These are phyloP conservation scores for Noctilio leporinus DNA, from an alignment of 2,113 vertebrate species.

Conservation along the genomic window DNA sequence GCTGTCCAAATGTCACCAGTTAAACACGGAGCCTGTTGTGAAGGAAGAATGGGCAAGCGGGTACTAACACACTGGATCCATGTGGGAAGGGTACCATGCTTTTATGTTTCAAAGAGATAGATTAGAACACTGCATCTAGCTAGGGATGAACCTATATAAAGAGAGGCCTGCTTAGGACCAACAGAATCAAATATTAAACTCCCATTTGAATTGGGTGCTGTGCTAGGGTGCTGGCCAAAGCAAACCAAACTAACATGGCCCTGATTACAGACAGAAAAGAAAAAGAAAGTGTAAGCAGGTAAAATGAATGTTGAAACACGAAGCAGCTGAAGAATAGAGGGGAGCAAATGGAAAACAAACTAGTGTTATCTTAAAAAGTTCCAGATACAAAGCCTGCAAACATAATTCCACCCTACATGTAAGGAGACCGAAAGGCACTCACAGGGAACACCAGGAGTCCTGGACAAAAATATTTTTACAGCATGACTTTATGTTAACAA, in stretches of 20 bases:
- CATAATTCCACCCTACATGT: background rate
- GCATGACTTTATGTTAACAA: background rate
- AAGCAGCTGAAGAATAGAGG: background rate
- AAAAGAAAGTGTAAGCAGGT: background rate
- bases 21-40: background rate
- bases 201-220: background rate
- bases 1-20: background rate
- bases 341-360: background rate
- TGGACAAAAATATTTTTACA: background rate
- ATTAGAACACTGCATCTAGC: background rate
- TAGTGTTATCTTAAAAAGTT: background rate
- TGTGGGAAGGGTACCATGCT: background rate
- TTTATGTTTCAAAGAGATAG: background rate
- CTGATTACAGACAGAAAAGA: background rate
- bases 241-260: background rate
- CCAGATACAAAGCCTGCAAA: background rate
- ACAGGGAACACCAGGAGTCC: background rate
- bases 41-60: background rate
- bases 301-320: background rate
- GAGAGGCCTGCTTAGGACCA: background rate
- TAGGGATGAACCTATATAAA: background rate
- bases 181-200: background rate
- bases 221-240: background rate
- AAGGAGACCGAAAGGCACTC: background rate
- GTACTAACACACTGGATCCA: background rate